Evolutionary conservation across 1,140 invertebrate genomes (phyloP).

Genomic region (Tetraneura akinire): DNA sequence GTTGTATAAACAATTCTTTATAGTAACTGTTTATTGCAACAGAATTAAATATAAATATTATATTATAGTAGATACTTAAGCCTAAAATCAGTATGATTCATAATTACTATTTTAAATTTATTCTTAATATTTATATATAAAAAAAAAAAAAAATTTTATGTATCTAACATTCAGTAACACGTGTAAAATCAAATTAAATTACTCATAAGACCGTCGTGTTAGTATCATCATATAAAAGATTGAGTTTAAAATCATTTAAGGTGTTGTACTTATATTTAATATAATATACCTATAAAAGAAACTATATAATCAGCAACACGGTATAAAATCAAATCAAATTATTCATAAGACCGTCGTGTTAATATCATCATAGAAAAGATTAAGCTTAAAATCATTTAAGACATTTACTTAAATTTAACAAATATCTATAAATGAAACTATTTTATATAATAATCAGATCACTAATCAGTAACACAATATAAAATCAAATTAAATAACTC

Average conservation of each 20-base stretch:
- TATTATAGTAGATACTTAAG: no score
- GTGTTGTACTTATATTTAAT: not conserved
- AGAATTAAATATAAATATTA: no score
- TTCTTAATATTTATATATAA: no score
- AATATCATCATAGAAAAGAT: not conserved
- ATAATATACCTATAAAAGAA: not conserved
- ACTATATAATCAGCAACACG: conserved; percentile 24
- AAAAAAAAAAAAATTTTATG: no score
- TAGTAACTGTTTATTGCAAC: no score
- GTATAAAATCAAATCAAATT: conserved; percentile 14
- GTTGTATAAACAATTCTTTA: no score
- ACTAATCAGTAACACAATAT: conserved; percentile 24
- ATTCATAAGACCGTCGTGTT: conserved; percentile 46
- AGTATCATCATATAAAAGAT: conserved; percentile 27
- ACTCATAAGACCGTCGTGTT: conserved; percentile 44
- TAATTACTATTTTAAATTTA: no score
- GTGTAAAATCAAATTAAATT: not conserved
- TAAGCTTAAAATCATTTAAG: not conserved
- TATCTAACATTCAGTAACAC: conserved; percentile 32
- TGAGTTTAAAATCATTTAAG: no score
- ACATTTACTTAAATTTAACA: no score
- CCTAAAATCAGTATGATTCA: no score
- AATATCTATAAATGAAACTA: not conserved
- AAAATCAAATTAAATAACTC: conserved; percentile 18
- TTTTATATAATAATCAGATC: not conserved